Evolutionary conservation across 2,888 invertebrate species (phyloP), one percentile per base, ranked within the genome.

Genomic region (Steromphala cineraria): DNA sequence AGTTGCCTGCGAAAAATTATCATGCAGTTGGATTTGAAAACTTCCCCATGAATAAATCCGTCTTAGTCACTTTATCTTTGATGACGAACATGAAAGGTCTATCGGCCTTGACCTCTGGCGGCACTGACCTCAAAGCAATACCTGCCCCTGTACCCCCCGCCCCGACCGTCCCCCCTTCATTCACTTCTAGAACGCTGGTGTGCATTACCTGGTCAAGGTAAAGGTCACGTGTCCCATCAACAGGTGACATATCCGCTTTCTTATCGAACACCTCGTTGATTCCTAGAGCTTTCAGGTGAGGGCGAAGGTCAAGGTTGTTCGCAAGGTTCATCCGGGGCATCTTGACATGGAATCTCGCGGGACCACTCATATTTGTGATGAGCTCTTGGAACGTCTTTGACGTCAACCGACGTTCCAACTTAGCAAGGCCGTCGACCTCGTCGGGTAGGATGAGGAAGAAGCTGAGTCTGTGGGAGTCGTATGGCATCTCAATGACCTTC

Each of bases 41-140:
- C 21, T 75, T 71, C 7, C 79, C 79, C 79, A 79, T 79, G 40
- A 74, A 79, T 28, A 79, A 56, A 21, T 79, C 67, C 19, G 67
- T 75, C 21, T 40, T 40, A 46, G 55, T 71, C 24, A 40, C 36
- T 75, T 75, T 79, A 56, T 79, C 74, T 56, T 71, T 71, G 15
- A 79, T 56, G 19, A 79, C 53, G 40, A 79, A 79, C 74, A 79
- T 56, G 55, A 79, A 79, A 13, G 79, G 79, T 74, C 79, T 71
- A 52, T 79, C 75, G 21, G 74, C 75, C 19, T 19, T 56, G 24
- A 79, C 74, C 55, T 46, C 53, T 13, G 75, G 79, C 19, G 74
- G 28, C 13, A 53, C 31, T 56, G 79, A 53, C 74, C 46, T 56
- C 28, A 55, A 21, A 7, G 36, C 40, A 2, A 46, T 55, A 1